Percentiles rank a stretch among this genome's conserved stretches.
phyloP scores from a whole-genome alignment of 37 sponge, comb jelly and placozoan species.

The Agelas oroides region DNA sequence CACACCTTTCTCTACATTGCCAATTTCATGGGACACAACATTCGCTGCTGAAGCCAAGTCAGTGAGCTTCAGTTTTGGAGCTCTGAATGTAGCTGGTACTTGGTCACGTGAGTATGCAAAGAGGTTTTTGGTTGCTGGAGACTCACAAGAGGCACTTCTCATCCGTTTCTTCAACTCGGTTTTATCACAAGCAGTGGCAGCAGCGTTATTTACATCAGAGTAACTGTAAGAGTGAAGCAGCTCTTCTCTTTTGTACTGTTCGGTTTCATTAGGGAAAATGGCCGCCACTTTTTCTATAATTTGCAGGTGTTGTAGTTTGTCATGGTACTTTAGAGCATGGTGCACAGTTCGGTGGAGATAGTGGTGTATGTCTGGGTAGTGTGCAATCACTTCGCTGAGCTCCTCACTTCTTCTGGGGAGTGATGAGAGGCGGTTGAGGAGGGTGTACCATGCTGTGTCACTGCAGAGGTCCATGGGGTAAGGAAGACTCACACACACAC shows the following conservation, averaged over 20 bases:
- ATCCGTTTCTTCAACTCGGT: not conserved
- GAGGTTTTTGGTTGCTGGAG: not conserved
- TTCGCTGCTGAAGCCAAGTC: conserved; percentile 32
- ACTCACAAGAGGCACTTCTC: not conserved
- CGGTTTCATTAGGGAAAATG: conserved; percentile 25
- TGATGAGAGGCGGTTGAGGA: not conserved
- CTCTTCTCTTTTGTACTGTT: not conserved
- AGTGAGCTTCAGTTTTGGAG: conserved; percentile 1
- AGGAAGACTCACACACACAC: not conserved
- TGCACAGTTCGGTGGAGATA: conserved; percentile 43
- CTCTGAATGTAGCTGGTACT: conserved; percentile 61
- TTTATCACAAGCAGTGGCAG: not conserved
- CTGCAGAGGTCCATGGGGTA: not conserved
- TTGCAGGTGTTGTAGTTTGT: not conserved
- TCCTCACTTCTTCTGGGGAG: not conserved
- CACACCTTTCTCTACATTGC: not conserved
- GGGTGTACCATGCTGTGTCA: not conserved
- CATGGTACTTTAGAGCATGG: conserved; percentile 11
- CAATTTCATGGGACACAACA: conserved; percentile 26
- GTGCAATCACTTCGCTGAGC: not conserved
- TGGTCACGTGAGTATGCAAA: conserved; percentile 2
- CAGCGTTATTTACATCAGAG: not conserved
- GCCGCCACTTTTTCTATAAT: not conserved
- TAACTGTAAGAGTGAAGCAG: conserved; percentile 13
- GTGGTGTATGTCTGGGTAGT: conserved; percentile 52